Percentiles rank a stretch among this genome's conserved stretches.
phyloP scores from a whole-genome alignment of 2,797 vertebrate species.

The Cichlasoma orientale region DNA sequence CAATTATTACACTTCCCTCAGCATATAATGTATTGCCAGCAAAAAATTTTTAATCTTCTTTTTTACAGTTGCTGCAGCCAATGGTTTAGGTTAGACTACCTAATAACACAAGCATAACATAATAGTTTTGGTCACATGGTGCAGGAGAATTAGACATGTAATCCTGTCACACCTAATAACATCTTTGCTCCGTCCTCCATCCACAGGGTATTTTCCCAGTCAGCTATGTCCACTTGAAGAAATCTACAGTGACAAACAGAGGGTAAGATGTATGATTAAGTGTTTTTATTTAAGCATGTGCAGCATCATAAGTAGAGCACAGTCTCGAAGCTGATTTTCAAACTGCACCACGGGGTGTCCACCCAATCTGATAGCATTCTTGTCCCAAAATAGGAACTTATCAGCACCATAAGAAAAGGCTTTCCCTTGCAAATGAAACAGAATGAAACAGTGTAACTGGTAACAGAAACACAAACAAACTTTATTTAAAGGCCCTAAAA shows the following conservation, averaged over 20 bases:
- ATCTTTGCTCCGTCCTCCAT: conserved; percentile 55
- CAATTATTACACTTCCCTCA: conserved; percentile 10
- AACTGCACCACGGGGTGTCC: neutral
- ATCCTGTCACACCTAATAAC: conserved; percentile 46
- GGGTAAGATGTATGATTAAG: conserved; percentile 80
- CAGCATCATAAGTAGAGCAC: conserved; percentile 15
- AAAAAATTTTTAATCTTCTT: neutral
- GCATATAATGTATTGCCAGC: neutral
- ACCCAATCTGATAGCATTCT: neutral
- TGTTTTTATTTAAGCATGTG: conserved; percentile 26
- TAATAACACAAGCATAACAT: conserved; percentile 2
- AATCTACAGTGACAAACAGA: conserved; percentile 95
- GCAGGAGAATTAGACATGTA: conserved; percentile 27
- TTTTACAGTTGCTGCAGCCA: neutral
- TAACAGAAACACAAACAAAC: neutral
- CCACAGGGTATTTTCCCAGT: conserved; percentile 96
- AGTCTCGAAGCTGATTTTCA: neutral
- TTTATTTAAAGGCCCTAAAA: neutral
- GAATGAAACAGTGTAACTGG: neutral
- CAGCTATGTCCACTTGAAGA: conserved; percentile 97
- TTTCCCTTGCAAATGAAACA: neutral
- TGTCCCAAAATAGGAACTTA: neutral
- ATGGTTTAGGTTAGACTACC: neutral
- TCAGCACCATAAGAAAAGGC: neutral
- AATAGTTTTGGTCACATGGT: conserved; percentile 13